A percentile compares a stretch with the other conserved stretches of the same genome.
These are phyloP conservation scores for Lithosia quadra DNA, from an alignment of 2,888 invertebrate species.

Conservation along the genomic window DNA sequence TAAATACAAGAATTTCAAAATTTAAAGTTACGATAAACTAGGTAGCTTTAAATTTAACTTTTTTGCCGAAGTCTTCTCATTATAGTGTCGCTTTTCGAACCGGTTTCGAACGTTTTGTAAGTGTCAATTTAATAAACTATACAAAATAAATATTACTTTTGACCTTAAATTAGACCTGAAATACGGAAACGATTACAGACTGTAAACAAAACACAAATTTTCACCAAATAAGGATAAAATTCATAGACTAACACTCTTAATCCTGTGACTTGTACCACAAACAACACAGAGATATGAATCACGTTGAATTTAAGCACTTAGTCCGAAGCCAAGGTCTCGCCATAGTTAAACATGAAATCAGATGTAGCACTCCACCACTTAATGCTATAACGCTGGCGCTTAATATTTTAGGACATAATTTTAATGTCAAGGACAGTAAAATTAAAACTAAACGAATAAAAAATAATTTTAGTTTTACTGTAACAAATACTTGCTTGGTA, in stretches of 20 bases:
- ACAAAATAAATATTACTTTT: too few species aligned
- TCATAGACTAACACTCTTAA: constrained; percentile 24
- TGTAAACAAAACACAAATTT: too few species aligned
- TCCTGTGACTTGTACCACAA: constrained; percentile 37
- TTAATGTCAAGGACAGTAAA: not conserved
- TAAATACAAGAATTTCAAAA: too few species aligned
- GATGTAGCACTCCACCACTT: constrained; percentile 8
- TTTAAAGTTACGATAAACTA: too few species aligned
- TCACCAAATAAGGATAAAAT: constrained; percentile 28
- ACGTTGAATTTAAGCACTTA: constrained; percentile 62
- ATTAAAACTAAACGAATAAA: not conserved
- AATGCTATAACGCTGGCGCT: not conserved
- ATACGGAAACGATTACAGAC: too few species aligned
- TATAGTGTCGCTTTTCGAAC: too few species aligned
- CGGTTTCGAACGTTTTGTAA: too few species aligned
- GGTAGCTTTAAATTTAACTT: too few species aligned
- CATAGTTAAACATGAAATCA: constrained; percentile 39
- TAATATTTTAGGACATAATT: not conserved
- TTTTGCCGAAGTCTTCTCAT: too few species aligned
- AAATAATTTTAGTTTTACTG: not conserved
- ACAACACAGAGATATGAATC: constrained; percentile 56
- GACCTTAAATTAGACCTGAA: too few species aligned
- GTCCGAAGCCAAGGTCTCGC: constrained; percentile 56
- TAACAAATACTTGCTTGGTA: too few species aligned
- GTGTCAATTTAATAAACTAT: too few species aligned